These are phyloP conservation scores for Mustelus asterias DNA, from an alignment of 2,113 vertebrate genomes.

Conservation along the genomic window DNA sequence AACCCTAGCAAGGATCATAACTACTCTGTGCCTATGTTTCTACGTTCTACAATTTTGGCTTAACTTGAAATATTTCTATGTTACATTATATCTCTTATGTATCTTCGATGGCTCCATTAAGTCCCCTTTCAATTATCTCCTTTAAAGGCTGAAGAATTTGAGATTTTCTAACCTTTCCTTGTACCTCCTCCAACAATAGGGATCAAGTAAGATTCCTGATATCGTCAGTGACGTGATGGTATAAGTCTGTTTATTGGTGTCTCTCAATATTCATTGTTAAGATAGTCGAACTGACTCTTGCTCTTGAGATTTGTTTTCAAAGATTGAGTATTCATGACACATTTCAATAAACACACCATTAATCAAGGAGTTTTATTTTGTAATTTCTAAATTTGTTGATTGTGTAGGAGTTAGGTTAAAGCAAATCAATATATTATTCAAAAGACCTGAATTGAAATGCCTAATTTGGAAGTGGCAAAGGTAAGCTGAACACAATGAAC, in stretches of 20 bases:
- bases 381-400: background rate
- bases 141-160: background rate
- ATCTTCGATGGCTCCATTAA: background rate
- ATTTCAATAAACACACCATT: background rate
- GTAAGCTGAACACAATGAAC: background rate
- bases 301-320: background rate
- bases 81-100: background rate
- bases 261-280: conserved; percentile 3
- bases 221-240: background rate
- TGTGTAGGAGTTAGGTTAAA: background rate
- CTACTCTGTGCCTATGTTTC: background rate
- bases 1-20: no score
- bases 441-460: background rate
- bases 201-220: background rate
- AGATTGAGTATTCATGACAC: background rate
- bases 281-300: background rate
- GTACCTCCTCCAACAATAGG: background rate
- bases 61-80: background rate
- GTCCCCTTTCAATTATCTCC: background rate
- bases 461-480: background rate
- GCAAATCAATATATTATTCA: background rate
- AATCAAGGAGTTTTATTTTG: background rate
- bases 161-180: background rate
- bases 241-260: background rate
- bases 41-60: background rate